A percentile compares a stretch with the other conserved stretches of the same genome.
Conservation (phyloP, 2,113 vertebrate genomes). For the Pachycephala philippinensis region DNA sequence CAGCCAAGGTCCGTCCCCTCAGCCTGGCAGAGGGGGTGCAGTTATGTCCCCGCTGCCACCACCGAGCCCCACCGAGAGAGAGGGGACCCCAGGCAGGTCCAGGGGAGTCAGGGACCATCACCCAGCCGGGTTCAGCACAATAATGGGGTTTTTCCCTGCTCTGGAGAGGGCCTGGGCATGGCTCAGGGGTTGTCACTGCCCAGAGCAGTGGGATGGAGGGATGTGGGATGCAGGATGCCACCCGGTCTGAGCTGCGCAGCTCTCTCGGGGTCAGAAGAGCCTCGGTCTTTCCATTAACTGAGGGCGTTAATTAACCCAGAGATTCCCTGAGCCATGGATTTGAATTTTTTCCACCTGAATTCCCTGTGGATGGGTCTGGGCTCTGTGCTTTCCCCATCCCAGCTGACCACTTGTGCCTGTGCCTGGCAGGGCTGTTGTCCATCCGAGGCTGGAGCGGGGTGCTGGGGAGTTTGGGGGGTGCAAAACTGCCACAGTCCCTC, state of each 20-base stretch:
- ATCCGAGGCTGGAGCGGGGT: rapidly evolving
- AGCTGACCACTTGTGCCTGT: neutral
- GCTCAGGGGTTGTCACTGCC: neutral
- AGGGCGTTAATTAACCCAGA: neutral
- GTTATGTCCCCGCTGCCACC: neutral
- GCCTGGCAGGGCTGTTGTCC: neutral
- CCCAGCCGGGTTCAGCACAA: neutral
- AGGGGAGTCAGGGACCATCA: rapidly evolving
- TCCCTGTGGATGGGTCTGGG: neutral
- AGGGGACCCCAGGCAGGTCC: neutral
- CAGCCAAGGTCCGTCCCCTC: neutral
- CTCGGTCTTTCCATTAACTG: neutral
- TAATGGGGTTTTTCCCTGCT: neutral
- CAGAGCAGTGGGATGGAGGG: too few relatives aligned
- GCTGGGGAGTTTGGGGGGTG: neutral
- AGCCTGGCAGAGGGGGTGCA: neutral
- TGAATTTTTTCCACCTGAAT: neutral
- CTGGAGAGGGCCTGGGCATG: neutral
- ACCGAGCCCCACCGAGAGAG: neutral
- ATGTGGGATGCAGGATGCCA: rapidly evolving
- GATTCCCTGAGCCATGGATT: neutral
- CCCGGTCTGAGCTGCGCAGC: neutral
- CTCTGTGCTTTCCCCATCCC: neutral
- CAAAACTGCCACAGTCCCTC: rapidly evolving
- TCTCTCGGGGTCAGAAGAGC: neutral